These are phyloP conservation scores for Caenorhabditis japonica DNA, from an alignment of 2,888 invertebrate genomes.

Conservation along the genomic window DNA sequence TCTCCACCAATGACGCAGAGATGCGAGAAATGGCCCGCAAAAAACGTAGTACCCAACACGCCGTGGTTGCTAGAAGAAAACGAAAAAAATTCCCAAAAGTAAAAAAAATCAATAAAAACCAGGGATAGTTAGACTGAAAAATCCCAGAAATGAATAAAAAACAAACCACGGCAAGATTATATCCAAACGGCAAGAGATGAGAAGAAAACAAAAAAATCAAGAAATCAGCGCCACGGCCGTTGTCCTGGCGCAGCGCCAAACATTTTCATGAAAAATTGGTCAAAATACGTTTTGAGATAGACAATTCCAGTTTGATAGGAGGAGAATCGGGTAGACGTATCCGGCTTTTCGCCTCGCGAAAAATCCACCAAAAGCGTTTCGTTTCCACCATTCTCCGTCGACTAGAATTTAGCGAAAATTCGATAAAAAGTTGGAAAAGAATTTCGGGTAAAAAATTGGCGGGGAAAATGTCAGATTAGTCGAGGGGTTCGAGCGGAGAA, in stretches of 20 bases:
- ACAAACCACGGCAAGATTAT: not conserved
- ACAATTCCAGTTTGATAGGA: conserved; percentile 27
- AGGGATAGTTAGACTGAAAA: conserved; percentile 3
- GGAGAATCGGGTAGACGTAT: conserved; percentile 20
- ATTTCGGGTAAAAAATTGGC: conserved; percentile 12
- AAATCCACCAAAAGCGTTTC: conserved; percentile 44
- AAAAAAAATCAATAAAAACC: not conserved
- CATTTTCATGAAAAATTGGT: conserved; percentile 51
- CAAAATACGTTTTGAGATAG: conserved; percentile 45
- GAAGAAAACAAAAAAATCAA: conserved; percentile 3
- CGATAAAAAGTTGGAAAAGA: not conserved
- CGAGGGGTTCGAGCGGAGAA: conserved; percentile 11
- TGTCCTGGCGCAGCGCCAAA: conserved; percentile 47
- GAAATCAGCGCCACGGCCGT: conserved; percentile 40
- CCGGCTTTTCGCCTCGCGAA: conserved; percentile 19
- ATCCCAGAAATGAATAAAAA: not conserved
- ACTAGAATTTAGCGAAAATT: conserved; percentile 12
- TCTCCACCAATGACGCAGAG: too few species aligned
- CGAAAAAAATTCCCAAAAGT: not conserved
- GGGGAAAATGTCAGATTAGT: too few species aligned
- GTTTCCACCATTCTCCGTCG: conserved; percentile 52
- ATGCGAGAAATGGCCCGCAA: too few species aligned
- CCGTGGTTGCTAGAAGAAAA: too few species aligned
- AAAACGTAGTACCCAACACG: too few species aligned
- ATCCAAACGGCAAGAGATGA: too few species aligned